Percentiles rank a stretch among this genome's conserved stretches.
phyloP scores from a whole-genome alignment of 2,113 vertebrate genomes.

The Octodon degus region DNA sequence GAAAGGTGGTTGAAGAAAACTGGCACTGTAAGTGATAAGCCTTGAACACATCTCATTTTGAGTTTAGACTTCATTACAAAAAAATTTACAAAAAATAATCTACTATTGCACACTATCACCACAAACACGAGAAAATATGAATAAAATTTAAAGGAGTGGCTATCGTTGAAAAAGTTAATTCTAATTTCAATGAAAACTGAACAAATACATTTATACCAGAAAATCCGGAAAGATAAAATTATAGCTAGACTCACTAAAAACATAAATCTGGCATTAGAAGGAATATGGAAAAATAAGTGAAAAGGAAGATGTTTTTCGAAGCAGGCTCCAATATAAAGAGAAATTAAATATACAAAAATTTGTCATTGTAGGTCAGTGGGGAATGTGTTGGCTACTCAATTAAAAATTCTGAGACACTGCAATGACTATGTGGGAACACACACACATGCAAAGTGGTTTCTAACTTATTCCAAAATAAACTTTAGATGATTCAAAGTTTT shows the following conservation, averaged over 20 bases:
- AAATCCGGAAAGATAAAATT: constrained; percentile 12
- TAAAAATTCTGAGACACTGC: neutral
- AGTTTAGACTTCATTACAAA: neutral
- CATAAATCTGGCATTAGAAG: neutral
- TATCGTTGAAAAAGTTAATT: neutral
- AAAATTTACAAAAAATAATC: neutral
- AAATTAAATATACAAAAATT: constrained; percentile 6
- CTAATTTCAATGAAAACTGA: constrained; percentile 29
- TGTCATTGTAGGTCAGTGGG: neutral
- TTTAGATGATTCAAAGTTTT: constrained; percentile 51
- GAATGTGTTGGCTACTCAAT: neutral
- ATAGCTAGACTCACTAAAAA: neutral
- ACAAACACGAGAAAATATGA: neutral
- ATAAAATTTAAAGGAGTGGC: neutral
- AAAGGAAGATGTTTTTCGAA: neutral
- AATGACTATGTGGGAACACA: neutral
- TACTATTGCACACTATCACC: neutral
- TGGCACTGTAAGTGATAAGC: neutral
- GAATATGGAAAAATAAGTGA: neutral
- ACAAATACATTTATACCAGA: neutral
- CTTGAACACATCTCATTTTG: neutral
- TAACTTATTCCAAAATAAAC: constrained; percentile 33
- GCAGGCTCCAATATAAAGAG: neutral
- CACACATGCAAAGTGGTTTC: neutral
- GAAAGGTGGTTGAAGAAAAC: constrained; percentile 15